Evolutionary conservation across 2,888 invertebrate species (phyloP), one percentile per base, ranked within the genome.

Genomic region (Callyntrura sp.): DNA sequence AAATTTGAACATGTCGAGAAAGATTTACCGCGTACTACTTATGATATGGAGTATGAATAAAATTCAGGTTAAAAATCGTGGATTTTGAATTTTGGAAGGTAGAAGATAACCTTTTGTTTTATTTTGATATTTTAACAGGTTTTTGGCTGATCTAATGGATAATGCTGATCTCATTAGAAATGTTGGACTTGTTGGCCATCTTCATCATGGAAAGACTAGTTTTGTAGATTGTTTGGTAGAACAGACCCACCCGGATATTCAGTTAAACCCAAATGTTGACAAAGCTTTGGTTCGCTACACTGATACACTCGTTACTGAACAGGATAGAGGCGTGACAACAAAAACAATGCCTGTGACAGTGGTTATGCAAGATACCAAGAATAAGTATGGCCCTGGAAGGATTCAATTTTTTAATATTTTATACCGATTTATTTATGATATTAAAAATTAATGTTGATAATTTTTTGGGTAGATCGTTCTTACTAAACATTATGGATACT

Each of bases 401-500:
- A n/a, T n/a, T n/a, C n/a, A n/a, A n/a, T n/a, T n/a, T n/a, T n/a
- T n/a, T n/a, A n/a, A n/a, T n/a, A n/a, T n/a, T n/a, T n/a, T n/a
- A n/a, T n/a, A n/a, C n/a, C n/a, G n/a, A n/a, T n/a, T n/a, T n/a
- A n/a, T n/a, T n/a, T n/a, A n/a, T n/a, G n/a, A n/a, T n/a, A n/a
- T n/a, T n/a, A n/a, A n/a, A n/a, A n/a, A n/a, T n/a, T n/a, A n/a
- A n/a, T n/a, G n/a, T n/a, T n/a, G n/a, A n/a, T n/a, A n/a, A n/a
- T n/a, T n/a, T n/a, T n/a, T n/a, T n/a, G n/a, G n/a, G n/a, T n/a
- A n/a, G n/a, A n/a, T n/a, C n/a, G n/a, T 99, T 99, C 96, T 97
- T 99, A 95, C 99, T 99, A 96, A 99, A 99, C 95, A 96, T 99
- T 95, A 99, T 99, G 94, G 99, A 99, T 95, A 99, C 99, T 23